Base-by-base conservation (phyloP, 2,113 vertebrate species). In the Nothocercus nigrocapillus region DNA sequence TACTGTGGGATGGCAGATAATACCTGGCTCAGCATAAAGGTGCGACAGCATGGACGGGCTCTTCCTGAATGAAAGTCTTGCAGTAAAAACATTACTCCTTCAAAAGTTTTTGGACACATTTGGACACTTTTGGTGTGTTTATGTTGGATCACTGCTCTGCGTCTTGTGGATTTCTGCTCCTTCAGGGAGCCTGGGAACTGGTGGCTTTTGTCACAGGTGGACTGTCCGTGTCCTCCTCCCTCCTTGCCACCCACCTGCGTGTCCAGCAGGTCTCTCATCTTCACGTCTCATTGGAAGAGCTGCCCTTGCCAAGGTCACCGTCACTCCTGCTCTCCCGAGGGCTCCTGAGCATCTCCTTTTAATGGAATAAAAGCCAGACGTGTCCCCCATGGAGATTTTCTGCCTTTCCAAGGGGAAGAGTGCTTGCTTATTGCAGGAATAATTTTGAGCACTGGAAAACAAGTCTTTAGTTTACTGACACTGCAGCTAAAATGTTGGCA, bases 341-440 rank as follows among this genome's bases (percentile, higher is more conserved):
- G 36, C 36, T 36, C 36, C 36, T 36, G 36, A 36, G 36, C 36
- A 36, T 36, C 36, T 36, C 34, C 13, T 74, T 22, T 20, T 42
- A 51, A 24, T 59, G 21, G 51, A 36, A 25, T 17, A 28, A 38
- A 80, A 84, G 64, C 56, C 74, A 19, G 15, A 67, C 7, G 2
- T 75, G 82, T 73, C 63, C 10, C 13, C 27, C 54, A 18, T 47
- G 11, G 13, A 66, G 9, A 38, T 5, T n/a, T 56, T 45, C 64
- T 68, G 36, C 9, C 6, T 34, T 63, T 88, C 21, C 32, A 32
- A 30, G 45, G 61, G 63, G 28, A 51, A n/a, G 21, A 56, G 21
- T 11, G 22, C 67, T 82, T 59, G 74, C n/a, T 28, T 32, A 22
- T 0, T 10, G 2, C 6, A 3, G 11, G 7, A 85, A 7, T 22